phyloP scores from a whole-genome alignment of 2,113 vertebrate species.

The Danio rerio region DNA sequence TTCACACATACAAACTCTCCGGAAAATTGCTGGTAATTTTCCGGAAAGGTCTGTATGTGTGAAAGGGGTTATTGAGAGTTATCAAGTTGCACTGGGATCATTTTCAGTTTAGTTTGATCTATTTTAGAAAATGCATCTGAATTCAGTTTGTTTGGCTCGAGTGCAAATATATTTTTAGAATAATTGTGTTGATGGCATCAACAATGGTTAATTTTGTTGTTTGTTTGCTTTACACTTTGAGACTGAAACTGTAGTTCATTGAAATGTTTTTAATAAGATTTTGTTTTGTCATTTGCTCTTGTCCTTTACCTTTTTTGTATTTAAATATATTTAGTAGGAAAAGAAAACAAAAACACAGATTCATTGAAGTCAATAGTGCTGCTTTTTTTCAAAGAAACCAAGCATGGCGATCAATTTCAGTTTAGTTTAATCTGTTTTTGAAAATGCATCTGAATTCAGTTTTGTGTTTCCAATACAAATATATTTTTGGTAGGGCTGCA shows the following conservation, averaged over 20 bases:
- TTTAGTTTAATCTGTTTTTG: conserved; percentile 19
- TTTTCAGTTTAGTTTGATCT: too few relatives aligned
- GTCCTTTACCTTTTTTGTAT: too few relatives aligned
- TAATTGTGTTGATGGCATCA: background rate
- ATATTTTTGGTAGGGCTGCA: background rate
- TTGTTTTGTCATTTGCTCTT: background rate
- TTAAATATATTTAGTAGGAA: too few relatives aligned
- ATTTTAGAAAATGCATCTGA: too few relatives aligned
- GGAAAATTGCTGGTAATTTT: too few relatives aligned
- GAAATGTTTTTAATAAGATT: conserved; percentile 7
- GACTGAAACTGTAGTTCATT: background rate
- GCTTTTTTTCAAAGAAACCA: conserved; percentile 62
- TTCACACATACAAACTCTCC: too few relatives aligned
- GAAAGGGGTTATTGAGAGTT: too few relatives aligned
- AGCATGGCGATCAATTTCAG: conserved; percentile 56
- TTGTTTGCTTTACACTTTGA: background rate
- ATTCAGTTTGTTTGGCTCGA: conserved; percentile 17
- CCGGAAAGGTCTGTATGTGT: too few relatives aligned
- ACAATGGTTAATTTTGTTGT: conserved; percentile 22
- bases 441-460: conserved; percentile 5
- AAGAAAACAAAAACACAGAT: too few relatives aligned
- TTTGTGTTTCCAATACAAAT: conserved; percentile 29
- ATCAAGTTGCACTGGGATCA: too few relatives aligned
- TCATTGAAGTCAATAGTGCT: too few relatives aligned
- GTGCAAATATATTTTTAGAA: background rate